Percentiles rank a stretch among this genome's conserved stretches.
Evolutionary conservation across 2,888 invertebrate genomes (phyloP).

Genomic region (Furcula furcula): DNA sequence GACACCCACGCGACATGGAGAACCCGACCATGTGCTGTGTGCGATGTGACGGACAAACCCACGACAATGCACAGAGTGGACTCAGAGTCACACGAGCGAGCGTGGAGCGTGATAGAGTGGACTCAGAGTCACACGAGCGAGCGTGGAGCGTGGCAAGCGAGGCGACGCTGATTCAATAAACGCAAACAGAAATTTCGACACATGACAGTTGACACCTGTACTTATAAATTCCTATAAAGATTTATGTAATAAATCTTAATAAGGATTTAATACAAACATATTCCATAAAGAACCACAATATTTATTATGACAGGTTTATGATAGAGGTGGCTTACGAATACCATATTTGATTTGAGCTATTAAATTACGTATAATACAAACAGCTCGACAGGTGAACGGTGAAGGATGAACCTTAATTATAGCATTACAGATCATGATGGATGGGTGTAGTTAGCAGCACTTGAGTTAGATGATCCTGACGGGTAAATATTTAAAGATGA

Average conservation of each 20-base stretch:
- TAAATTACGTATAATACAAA: slow-evolving; percentile 16
- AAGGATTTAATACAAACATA: slow-evolving; percentile 9
- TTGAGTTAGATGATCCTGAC: too few relatives aligned
- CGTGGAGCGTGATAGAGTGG: neutral
- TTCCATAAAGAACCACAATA: slow-evolving; percentile 5
- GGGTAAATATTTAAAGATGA: too few relatives aligned
- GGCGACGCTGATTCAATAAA: neutral
- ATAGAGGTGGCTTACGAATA: slow-evolving; percentile 10
- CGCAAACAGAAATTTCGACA: slow-evolving; percentile 32
- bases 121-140: neutral
- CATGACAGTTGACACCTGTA: slow-evolving; percentile 47
- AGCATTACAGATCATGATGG: too few relatives aligned
- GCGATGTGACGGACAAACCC: neutral
- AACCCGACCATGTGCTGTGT: too few relatives aligned
- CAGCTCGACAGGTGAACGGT: slow-evolving; percentile 5
- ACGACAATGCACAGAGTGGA: slow-evolving; percentile 1
- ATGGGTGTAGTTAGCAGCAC: too few relatives aligned
- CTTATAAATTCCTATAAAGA: slow-evolving; percentile 28
- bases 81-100: neutral
- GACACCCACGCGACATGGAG: neutral
- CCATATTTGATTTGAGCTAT: slow-evolving; percentile 4
- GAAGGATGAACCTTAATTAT: slow-evolving; percentile 1
- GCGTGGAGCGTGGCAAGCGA: neutral
- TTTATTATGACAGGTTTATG: slow-evolving; percentile 23
- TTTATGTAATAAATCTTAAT: slow-evolving; percentile 10